Evolutionary conservation across 1,140 invertebrate genomes (phyloP).

Genomic region (Drosophila hydei): DNA sequence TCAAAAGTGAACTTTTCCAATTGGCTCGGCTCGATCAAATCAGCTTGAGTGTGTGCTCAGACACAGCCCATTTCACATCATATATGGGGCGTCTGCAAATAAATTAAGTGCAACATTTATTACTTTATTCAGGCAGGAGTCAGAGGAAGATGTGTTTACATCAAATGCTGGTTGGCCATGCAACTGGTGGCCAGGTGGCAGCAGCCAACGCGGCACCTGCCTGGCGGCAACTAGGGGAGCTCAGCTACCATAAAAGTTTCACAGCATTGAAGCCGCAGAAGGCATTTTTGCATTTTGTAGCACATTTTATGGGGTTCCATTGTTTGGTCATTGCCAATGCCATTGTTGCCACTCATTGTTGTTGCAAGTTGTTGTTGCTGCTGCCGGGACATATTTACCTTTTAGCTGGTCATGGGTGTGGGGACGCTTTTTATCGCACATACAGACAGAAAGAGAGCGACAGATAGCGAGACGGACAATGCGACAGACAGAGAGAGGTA

Average conservation of each 20-base stretch:
- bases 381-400: conserved; percentile 69
- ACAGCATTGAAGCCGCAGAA: conserved; percentile 77
- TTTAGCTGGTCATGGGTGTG: conserved; percentile 46
- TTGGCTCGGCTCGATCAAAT: conserved; percentile 11
- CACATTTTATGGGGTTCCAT: conserved; percentile 74
- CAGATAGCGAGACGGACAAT: too few species aligned
- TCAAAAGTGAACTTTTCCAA: conserved; percentile 8
- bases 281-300: conserved; percentile 80
- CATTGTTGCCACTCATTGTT: conserved; percentile 38
- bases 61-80: conserved; percentile 41
- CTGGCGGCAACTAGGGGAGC: conserved; percentile 45
- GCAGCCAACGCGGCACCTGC: conserved; percentile 9
- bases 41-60: conserved; percentile 25
- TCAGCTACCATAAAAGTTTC: conserved; percentile 71
- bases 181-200: conserved; percentile 42
- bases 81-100: conserved; percentile 43
- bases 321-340: conserved; percentile 65
- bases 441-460: conserved; percentile 5
- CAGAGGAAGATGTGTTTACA: conserved; percentile 24
- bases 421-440: conserved; percentile 42
- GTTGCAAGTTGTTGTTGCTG: conserved; percentile 16
- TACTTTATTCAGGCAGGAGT: conserved; percentile 56
- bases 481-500: not conserved
- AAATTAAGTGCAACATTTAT: conserved; percentile 80
- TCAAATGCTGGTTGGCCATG: too few species aligned